Conservation (phyloP, 2,113 vertebrate genomes). For the Corythornis madagascariensis region DNA sequence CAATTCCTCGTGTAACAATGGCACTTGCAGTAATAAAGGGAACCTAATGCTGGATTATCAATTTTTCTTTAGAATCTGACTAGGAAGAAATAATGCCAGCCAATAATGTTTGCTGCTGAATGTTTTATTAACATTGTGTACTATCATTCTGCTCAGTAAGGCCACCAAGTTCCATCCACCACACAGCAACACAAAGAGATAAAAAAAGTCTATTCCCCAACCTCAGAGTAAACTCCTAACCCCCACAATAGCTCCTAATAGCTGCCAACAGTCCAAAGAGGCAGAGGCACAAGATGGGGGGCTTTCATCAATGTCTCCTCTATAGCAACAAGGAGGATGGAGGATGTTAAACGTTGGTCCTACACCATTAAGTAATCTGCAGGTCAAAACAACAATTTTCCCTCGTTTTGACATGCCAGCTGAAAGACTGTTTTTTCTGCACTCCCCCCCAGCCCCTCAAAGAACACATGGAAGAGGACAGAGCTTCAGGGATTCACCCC, state of each 20-base stretch:
- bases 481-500: neutral
- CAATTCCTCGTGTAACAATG: neutral
- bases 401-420: neutral
- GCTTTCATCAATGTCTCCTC: neutral
- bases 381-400: neutral
- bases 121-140: accelerated
- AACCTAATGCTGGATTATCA: neutral
- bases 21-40: neutral
- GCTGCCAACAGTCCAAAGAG: neutral
- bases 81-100: neutral
- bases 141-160: neutral
- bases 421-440: neutral
- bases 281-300: neutral
- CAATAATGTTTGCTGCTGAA: neutral
- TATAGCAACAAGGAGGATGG: accelerated
- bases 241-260: neutral
- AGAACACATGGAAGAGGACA: neutral
- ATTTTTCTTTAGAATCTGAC: neutral
- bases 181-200: neutral
- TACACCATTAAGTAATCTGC: neutral
- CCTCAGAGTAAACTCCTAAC: neutral
- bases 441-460: neutral
- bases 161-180: neutral
- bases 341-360: neutral
- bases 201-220: accelerated